Evolutionary conservation across 2,797 vertebrate genomes (phyloP), one percentile per base, ranked within the genome.

Genomic region (Anas flavirostris): DNA sequence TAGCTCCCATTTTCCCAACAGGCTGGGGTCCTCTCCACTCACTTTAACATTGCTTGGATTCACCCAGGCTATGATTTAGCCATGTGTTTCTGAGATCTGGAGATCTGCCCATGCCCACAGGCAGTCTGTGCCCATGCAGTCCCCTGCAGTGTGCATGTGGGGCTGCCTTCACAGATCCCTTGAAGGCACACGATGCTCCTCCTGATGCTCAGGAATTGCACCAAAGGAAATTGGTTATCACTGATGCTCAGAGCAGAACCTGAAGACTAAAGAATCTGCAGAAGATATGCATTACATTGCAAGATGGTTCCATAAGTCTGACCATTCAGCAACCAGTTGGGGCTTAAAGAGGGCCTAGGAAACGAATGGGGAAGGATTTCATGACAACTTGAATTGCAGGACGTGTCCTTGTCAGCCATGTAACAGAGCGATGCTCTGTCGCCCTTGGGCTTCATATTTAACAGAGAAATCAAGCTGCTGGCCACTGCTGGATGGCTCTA

Each of bases 261-360:
- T 18, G 15, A 59, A 66, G 0, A 10, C 22, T 29, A 23, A 28
- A 6, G 4, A 90, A 75, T 79, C 35, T 12, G 2, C 0, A 1
- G 39, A 29, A 75, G 28, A 12, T 7, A 35, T 56, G 14, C 9
- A 8, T 23, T 12, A 26, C 11, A 22, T 11, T 4, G 7, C 6
- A 26, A 43, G 17, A 0, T 0, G 31, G 5, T 18, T 48, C 35
- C 3, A 12, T 37, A 33, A 53, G 28, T 28, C 6, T 1, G 4
- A 31, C 21, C 0, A 0, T 37, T 75, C 44, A 78, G 31, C n/a
- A 82, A 33, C 23, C 31, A 52, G 23, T 2, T 52, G 17, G 46
- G 66, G 50, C 12, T 88, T 22, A 78, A 63, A 23, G 14, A 43
- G 23, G 9, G 9, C 12, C 35, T 52, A 60, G 75, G 52, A 68